These are phyloP conservation scores for Chromis chromis DNA, from an alignment of 2,797 vertebrate genomes.

Conservation along the genomic window DNA sequence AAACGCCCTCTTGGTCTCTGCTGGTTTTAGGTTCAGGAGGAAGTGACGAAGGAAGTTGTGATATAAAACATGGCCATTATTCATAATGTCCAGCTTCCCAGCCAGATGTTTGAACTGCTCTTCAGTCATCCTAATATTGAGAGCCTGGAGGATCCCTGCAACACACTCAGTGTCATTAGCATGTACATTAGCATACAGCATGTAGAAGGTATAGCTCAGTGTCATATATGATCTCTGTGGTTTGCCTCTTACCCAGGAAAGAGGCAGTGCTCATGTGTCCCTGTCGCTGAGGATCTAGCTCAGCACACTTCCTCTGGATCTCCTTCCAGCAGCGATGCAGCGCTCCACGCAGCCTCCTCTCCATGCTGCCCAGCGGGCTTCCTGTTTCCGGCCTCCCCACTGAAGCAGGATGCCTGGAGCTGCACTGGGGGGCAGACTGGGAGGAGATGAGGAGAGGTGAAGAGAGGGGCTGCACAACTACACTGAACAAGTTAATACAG, in stretches of 20 bases:
- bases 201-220: background rate
- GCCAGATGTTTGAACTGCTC: conserved; percentile 79
- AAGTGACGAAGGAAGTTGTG: conserved; percentile 81
- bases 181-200: background rate
- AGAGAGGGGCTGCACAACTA: background rate
- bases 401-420: conserved; percentile 47
- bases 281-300: conserved; percentile 65
- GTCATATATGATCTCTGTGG: background rate
- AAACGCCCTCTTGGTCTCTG: conserved; percentile 44
- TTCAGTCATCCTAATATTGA: conserved; percentile 65
- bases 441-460: conserved; percentile 8
- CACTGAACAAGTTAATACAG: background rate
- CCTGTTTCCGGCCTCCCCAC: conserved; percentile 24
- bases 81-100: conserved; percentile 76
- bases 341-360: conserved; percentile 72
- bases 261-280: conserved; percentile 70
- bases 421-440: conserved; percentile 43
- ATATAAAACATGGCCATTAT: conserved; percentile 76
- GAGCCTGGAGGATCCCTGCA: conserved; percentile 74
- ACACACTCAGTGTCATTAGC: conserved; percentile 3
- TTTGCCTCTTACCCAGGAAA: conserved; percentile 72
- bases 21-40: conserved; percentile 76
- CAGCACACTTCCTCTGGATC: conserved; percentile 79
- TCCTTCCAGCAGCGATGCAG: conserved; percentile 81
- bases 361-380: conserved; percentile 66